Evolutionary conservation across 2,797 vertebrate genomes (phyloP).

Genomic region (Phalloptychus januarius): DNA sequence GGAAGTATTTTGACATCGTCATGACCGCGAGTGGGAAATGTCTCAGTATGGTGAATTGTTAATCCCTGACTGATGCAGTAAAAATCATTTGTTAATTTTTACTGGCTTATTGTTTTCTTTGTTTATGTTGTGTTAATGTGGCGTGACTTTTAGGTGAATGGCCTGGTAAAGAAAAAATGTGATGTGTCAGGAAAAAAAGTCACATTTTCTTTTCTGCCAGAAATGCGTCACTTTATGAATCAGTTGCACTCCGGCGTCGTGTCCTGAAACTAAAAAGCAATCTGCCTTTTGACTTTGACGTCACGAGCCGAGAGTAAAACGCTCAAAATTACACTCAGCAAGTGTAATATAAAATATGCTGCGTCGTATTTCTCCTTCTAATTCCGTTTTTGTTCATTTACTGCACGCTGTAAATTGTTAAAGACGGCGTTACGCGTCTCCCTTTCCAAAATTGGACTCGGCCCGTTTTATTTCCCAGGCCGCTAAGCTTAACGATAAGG

Average conservation of each 20-base stretch:
- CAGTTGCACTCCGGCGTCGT: slow-evolving; percentile 61
- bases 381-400: slow-evolving; percentile 64
- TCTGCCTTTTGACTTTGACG: slow-evolving; percentile 64
- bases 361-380: slow-evolving; percentile 41
- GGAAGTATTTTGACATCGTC: neutral
- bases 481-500: slow-evolving; percentile 74
- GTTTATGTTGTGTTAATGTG: neutral
- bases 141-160: neutral
- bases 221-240: slow-evolving; percentile 16
- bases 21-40: too few relatives aligned
- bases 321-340: slow-evolving; percentile 35
- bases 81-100: neutral
- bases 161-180: neutral
- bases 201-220: neutral
- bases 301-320: slow-evolving; percentile 37
- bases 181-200: neutral
- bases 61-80: neutral
- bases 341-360: slow-evolving; percentile 1
- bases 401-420: slow-evolving; percentile 64
- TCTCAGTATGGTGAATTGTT: neutral
- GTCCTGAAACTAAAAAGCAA: slow-evolving; percentile 67
- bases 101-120: neutral
- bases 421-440: slow-evolving; percentile 51
- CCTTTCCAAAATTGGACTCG: slow-evolving; percentile 64
- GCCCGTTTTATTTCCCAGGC: slow-evolving; percentile 75